Evolutionary conservation across 2,888 invertebrate genomes (phyloP).

Genomic region (Metellina segmentata): DNA sequence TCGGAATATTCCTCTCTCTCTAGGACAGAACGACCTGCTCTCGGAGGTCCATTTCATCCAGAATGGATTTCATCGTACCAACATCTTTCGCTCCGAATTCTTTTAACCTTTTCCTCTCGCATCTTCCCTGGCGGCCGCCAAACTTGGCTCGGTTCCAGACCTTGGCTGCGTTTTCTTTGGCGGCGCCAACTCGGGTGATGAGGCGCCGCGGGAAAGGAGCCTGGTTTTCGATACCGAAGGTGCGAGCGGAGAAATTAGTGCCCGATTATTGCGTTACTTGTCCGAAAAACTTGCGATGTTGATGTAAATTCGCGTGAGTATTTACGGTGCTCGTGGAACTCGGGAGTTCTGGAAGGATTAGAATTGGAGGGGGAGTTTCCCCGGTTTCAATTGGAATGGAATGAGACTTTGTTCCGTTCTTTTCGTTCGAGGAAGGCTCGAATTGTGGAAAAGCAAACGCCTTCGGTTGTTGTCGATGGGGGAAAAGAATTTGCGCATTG

Average conservation of each 20-base stretch:
- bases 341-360: too few relatives aligned
- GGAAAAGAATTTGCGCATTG: too few relatives aligned
- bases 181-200: neutral
- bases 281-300: too few relatives aligned
- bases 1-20: constrained; percentile 19
- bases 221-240: neutral
- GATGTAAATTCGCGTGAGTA: too few relatives aligned
- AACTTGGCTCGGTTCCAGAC: constrained; percentile 20
- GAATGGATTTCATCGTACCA: constrained; percentile 55
- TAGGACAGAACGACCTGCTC: constrained; percentile 28
- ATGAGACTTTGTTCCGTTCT: too few relatives aligned
- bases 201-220: neutral
- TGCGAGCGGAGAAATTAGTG: constrained; percentile 22
- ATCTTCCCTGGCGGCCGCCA: constrained; percentile 40
- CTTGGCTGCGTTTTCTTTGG: constrained; percentile 2
- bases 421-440: too few relatives aligned
- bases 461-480: too few relatives aligned
- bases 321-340: too few relatives aligned
- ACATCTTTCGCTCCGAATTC: constrained; percentile 55
- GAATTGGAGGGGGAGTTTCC: too few relatives aligned
- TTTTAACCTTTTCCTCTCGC: constrained; percentile 54
- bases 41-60: constrained; percentile 48
- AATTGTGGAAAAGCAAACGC: too few relatives aligned
- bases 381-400: too few relatives aligned
- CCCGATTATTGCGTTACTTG: constrained; percentile 8